These are phyloP conservation scores for Sebastes matsubarae DNA, from an alignment of 2,797 vertebrate species.

Conservation along the genomic window DNA sequence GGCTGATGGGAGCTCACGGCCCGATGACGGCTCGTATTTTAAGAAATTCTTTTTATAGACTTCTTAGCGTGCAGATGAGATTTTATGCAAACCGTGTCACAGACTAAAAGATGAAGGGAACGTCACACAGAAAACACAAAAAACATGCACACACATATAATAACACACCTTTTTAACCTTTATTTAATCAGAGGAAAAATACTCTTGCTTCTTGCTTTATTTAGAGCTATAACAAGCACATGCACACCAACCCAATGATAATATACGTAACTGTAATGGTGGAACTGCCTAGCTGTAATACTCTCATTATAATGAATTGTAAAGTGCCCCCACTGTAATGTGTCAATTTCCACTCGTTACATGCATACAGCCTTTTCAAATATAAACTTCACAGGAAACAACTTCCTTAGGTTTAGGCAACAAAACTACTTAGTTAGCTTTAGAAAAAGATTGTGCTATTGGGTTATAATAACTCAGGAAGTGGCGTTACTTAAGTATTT, in stretches of 20 bases:
- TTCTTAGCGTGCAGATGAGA: neutral
- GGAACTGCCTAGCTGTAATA: neutral
- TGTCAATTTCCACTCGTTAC: too few relatives aligned
- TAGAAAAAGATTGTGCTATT: too few relatives aligned
- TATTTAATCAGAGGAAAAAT: neutral
- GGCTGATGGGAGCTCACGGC: constrained; percentile 15
- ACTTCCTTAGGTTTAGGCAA: too few relatives aligned
- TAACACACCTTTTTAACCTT: too few relatives aligned
- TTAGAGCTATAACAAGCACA: neutral
- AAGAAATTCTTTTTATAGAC: constrained; percentile 19
- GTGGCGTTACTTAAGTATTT: too few relatives aligned
- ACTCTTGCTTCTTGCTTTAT: neutral
- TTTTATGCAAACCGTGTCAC: constrained; percentile 12
- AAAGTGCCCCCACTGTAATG: neutral
- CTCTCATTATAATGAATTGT: too few relatives aligned
- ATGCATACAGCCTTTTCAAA: too few relatives aligned
- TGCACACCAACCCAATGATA: neutral
- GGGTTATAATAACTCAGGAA: too few relatives aligned
- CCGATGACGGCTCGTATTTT: neutral
- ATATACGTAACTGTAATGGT: neutral
- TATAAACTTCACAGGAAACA: too few relatives aligned
- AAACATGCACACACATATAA: neutral
- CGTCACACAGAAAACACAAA: neutral
- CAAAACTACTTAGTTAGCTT: too few relatives aligned
- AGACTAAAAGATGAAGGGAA: neutral